Evolutionary conservation across 2,797 vertebrate genomes (phyloP), one percentile per base, ranked within the genome.

Genomic region (Gadopsis marmoratus): DNA sequence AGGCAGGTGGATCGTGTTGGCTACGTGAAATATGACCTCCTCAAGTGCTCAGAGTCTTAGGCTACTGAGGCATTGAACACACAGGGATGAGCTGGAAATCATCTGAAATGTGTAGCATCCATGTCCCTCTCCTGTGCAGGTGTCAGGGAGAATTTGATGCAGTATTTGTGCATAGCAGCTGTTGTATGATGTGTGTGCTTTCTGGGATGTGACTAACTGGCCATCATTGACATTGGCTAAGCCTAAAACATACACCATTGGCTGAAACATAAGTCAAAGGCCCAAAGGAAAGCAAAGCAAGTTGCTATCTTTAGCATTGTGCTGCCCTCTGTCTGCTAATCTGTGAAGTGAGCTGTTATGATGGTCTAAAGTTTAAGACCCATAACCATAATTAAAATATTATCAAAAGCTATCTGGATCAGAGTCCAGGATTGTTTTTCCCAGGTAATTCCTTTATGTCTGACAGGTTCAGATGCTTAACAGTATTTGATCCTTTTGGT

Each of bases 1-100:
- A 90, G 90, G 21, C 96, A 98, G 89, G 95, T 97, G 91, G 96
- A 97, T 82, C 95, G 95, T 50, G 96, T 99, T 66, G 98, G 97
- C 83, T 95, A 96, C 0, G 90, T 99, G 78, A 97, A 97, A 79
- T 97, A 97, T 0, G 97, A 98, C 83, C 77, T 99, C 66, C 94
- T 99, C 89, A 94, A 94, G 67, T 99, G 98, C 82, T 85, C 96
- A 0, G 94, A 96, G 29, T 29, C 76, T 69, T 90, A 81, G 41
- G 7, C 16, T 89, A 88, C 67, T 93, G 60, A 93, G 60, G 33
- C 53, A 31, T 29, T 21, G 5, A 51, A 45, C 11, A 17, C 29
- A 74, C 74, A 59, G 26, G 37, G 77, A 86, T 74, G 74, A 78
- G 75, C 71, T 76, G 61, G 60, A 75, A 81, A 53, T 78, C 51